Percentiles rank a stretch among this genome's conserved stretches.
Evolutionary conservation across 1,140 invertebrate genomes (phyloP).

Genomic region (Chironomus striatipennis): DNA sequence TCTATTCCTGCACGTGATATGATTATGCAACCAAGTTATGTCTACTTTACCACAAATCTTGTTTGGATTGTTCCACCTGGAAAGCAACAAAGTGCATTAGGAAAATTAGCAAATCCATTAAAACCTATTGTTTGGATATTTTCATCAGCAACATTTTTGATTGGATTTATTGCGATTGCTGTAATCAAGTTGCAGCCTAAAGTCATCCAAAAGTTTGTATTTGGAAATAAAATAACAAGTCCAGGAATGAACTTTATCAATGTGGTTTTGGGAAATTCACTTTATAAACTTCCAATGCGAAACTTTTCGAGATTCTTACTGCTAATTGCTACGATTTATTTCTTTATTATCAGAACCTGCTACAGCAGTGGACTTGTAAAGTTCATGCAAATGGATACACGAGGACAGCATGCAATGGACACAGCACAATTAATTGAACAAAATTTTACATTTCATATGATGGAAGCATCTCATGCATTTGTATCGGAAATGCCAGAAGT

Average conservation of each 20-base stretch:
- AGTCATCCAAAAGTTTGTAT: background rate
- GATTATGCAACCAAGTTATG: background rate
- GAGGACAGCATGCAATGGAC: background rate
- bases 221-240: background rate
- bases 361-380: background rate
- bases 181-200: background rate
- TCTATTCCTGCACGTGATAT: background rate
- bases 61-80: conserved; percentile 5
- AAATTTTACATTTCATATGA: background rate
- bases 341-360: background rate
- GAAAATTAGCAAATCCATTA: background rate
- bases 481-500: conserved; percentile 1
- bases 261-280: background rate
- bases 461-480: background rate
- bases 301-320: background rate
- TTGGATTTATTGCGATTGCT: background rate
- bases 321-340: background rate
- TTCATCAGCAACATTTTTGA: background rate
- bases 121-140: background rate
- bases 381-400: background rate
- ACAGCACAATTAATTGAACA: background rate
- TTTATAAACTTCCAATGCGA: background rate
- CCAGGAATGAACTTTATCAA: background rate
- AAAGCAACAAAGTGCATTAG: background rate
- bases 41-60: background rate